Evolutionary conservation across 2,113 vertebrate species (phyloP).

Genomic region (Holacanthus passer): DNA sequence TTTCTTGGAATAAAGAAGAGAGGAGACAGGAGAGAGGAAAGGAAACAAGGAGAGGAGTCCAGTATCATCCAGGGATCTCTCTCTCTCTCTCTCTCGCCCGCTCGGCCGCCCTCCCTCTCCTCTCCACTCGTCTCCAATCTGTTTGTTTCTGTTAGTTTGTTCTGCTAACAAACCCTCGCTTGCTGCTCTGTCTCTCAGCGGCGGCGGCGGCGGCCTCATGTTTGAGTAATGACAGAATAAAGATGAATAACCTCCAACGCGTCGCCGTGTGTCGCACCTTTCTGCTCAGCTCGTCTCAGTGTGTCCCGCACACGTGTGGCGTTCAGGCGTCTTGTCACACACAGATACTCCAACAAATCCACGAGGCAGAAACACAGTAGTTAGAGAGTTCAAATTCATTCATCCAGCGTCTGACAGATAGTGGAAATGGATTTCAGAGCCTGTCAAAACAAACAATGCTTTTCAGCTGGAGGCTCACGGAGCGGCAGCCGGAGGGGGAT

Average conservation of each 20-base stretch:
- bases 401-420: conserved; percentile 57
- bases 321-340: conserved; percentile 13
- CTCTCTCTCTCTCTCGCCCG: not conserved
- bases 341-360: conserved; percentile 35
- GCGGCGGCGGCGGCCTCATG: conserved; percentile 42
- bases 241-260: conserved; percentile 24
- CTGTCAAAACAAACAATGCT: conserved; percentile 72
- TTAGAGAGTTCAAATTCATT: conserved; percentile 57
- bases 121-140: not conserved
- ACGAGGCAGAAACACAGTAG: conserved; percentile 35
- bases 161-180: conserved; percentile 60
- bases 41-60: not conserved
- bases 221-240: conserved; percentile 60
- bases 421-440: conserved; percentile 67
- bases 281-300: not conserved
- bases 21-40: not conserved
- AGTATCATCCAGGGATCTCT: not conserved
- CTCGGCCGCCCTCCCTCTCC: not conserved
- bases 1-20: no score
- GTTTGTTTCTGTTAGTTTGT: conserved; percentile 37
- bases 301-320: not conserved
- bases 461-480: conserved; percentile 47
- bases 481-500: conserved; percentile 36
- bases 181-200: conserved; percentile 36
- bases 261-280: not conserved